Conservation (phyloP, 2,113 vertebrate genomes). For the Nasalis larvatus region DNA sequence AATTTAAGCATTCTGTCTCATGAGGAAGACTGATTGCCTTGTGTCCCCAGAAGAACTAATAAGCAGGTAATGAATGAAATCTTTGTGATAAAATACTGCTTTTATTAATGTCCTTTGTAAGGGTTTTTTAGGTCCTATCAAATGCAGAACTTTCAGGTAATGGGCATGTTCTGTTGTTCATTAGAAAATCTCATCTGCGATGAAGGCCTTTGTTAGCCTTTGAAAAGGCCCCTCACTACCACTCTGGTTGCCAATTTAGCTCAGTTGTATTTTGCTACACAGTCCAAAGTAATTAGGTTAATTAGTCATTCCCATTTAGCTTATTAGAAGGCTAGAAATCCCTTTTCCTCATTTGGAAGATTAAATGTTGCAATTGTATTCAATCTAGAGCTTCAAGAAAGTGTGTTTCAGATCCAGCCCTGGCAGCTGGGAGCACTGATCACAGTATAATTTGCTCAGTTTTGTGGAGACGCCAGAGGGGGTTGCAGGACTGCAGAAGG, state of each 20-base stretch:
- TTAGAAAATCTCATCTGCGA: constrained; percentile 67
- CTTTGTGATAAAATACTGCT: neutral
- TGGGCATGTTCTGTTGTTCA: constrained; percentile 51
- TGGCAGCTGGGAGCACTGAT: constrained; percentile 53
- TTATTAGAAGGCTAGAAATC: constrained; percentile 82
- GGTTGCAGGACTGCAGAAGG: neutral
- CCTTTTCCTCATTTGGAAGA: constrained; percentile 77
- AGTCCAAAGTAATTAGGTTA: constrained; percentile 83
- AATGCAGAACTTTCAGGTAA: constrained; percentile 49
- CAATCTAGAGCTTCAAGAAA: constrained; percentile 75
- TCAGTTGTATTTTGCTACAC: constrained; percentile 79
- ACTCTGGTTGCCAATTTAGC: constrained; percentile 67
- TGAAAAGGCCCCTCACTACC: constrained; percentile 58
- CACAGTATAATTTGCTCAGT: constrained; percentile 57
- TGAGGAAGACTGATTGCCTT: constrained; percentile 48
- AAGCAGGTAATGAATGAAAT: constrained; percentile 25
- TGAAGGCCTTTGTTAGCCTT: constrained; percentile 69
- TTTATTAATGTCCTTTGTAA: constrained; percentile 57
- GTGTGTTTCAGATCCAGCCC: constrained; percentile 42
- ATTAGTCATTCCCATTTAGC: constrained; percentile 84
- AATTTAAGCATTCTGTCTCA: neutral
- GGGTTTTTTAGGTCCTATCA: neutral
- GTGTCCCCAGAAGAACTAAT: constrained; percentile 29
- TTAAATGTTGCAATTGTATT: constrained; percentile 80
- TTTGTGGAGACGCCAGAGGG: neutral